Percentiles rank a stretch among this genome's conserved stretches.
These are phyloP conservation scores for Ganaspis brasiliensis DNA, from an alignment of 2,888 invertebrate genomes.

Conservation along the genomic window DNA sequence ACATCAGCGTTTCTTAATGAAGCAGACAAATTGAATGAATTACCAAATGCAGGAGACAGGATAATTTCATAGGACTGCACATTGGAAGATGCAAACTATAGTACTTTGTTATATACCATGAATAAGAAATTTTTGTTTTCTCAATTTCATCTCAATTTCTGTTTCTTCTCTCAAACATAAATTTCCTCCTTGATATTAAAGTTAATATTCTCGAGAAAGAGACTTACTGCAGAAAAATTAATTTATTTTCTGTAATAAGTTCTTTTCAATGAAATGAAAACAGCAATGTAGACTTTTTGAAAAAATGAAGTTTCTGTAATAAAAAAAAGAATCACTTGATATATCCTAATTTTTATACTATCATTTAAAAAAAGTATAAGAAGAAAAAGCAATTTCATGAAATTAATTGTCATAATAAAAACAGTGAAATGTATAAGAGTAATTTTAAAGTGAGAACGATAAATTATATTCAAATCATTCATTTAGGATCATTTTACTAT, in stretches of 20 bases:
- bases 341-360: no score
- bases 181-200: not conserved
- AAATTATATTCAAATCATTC: not conserved
- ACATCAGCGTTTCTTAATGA: slow-evolving; percentile 44
- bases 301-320: no score
- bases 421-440: not conserved
- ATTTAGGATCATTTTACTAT: not conserved
- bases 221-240: not conserved
- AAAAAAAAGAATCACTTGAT: no score
- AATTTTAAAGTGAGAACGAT: not conserved
- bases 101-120: not conserved
- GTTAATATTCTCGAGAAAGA: not conserved
- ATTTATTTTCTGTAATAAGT: not conserved
- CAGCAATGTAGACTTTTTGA: not conserved
- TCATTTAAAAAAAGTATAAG: no score
- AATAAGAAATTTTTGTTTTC: not conserved
- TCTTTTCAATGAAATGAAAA: not conserved
- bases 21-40: slow-evolving; percentile 42
- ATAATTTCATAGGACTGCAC: slow-evolving; percentile 25
- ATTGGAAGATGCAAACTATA: not conserved
- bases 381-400: no score
- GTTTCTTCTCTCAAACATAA: not conserved
- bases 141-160: not conserved
- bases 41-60: slow-evolving; percentile 28
- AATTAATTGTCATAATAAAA: no score